Base-by-base conservation (phyloP, 2,797 vertebrate species). In the Anguilla anguilla region DNA sequence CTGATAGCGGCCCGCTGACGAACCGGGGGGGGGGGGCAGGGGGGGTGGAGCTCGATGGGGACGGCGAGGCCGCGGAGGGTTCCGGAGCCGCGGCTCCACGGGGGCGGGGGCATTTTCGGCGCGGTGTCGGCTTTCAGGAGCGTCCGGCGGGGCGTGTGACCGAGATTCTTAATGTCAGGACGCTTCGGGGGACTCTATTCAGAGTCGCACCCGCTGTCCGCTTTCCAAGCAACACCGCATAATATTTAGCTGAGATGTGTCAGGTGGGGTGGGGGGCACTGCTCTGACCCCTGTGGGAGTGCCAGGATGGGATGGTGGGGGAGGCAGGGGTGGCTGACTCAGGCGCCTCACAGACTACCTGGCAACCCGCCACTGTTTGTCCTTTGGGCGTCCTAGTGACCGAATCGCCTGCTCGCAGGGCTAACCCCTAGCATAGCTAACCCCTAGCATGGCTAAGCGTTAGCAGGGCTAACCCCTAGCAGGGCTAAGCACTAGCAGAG, bases 341-440 rank as follows among this genome's bases (percentile, higher is more conserved):
- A 90, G 92, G 87, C 85, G 88, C 91, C 94, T 91, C 0, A 19
- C 86, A 1, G 92, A 93, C 92, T 90, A 89, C n/a, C 92, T 92
- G 92, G 93, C 93, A 90, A 89, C 89, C 77, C 88, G 91, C 87
- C 91, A 91, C 86, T 90, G 89, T 94, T 93, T 95, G 93, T 95
- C 92, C 93, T 93, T 88, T 90, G 89, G 89, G 91, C 91, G 92
- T 93, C 92, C 84, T 90, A 86, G 91, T 93, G 91, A 94, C 92
- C 91, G 89, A 91, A 91, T 88, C 64, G 90, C 90, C 84, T 85
- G 85, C 67, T 25, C 77, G 13, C 49, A 51, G 49, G 2, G 53
- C 53, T 57, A 57, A 15, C 53, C 31, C 31, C 31, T 31, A 31
- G 31, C 31, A 31, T 31, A 31, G 31, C 31, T 31, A 31, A 31